Base-by-base conservation (phyloP, 2,113 vertebrate genomes). In the Campylomormyrus numenius region DNA sequence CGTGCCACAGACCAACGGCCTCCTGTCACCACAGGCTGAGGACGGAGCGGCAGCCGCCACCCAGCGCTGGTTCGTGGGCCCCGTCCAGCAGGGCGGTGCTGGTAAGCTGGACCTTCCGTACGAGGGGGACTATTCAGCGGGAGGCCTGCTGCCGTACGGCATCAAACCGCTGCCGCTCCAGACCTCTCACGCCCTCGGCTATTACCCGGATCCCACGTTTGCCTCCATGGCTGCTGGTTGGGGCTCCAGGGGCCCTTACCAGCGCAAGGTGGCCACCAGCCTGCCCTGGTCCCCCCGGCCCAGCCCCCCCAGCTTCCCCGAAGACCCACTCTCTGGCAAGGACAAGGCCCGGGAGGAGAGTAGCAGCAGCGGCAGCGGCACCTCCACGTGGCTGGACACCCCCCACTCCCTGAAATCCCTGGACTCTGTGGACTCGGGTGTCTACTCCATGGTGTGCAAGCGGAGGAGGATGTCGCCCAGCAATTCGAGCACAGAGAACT, bases 101-200 rank as follows among this genome's bases (percentile, higher is more conserved):
- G 97, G 97, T 95, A 99, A 99, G 94, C 94, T 99, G 92, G 98
- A 99, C 93, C 95, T 99, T 92, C 96, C 97, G 5, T 99, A 99
- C 0, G 98, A 99, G 35, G 95, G 97, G 0, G 98, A 99, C 92
- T 99, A 99, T 92, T 97, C 98, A 83, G 95, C 98, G 4, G 97
- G 97, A 90, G 96, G 97, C 92, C 96, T 99, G 93, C 96, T 99
- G 90, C 97, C 98, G 0, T 99, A 99, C 0, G 96, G 98, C 93
- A 99, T 99, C 92, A 99, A 99, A 89, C 97, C 98, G 2, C 95
- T 99, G 31, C 98, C 98, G 21, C 96, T 99, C 19, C 98, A 99
- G 95, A 98, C 97, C 0, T 97, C 98, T 89, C 98, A 99, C 0
- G 96, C 98, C 5, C 96, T 99, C 93, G 95, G 98, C 10, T 99